phyloP scores from a whole-genome alignment of 2,797 vertebrate genomes.

The Neosilurus hyrtlii region DNA sequence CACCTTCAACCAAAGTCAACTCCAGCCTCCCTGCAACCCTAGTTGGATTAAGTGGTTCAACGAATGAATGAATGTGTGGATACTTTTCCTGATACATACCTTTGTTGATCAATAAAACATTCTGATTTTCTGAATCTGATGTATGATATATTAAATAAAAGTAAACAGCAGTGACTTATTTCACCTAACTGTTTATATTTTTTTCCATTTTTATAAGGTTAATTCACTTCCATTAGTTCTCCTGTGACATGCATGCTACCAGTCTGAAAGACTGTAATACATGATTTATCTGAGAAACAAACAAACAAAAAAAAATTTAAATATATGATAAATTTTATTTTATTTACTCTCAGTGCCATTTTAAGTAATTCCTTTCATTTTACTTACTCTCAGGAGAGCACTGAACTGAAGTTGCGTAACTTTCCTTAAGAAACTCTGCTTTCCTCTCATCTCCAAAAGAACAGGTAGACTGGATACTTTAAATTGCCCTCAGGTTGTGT shows the following conservation, averaged over 20 bases:
- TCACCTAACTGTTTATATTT: background rate
- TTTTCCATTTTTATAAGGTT: background rate
- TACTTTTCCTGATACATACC: no score
- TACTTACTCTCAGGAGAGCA: background rate
- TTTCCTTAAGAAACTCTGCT: background rate
- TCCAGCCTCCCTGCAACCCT: no score
- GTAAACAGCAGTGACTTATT: background rate
- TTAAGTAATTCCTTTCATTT: background rate
- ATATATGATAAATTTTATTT: background rate
- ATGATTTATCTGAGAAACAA: background rate
- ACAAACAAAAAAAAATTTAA: no score
- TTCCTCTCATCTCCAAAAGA: background rate
- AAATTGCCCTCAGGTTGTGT: background rate
- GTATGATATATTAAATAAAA: no score
- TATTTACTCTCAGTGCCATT: background rate
- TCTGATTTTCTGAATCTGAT: no score
- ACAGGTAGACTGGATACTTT: background rate
- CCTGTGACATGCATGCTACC: background rate
- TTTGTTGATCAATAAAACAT: no score
- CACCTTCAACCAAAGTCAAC: no score
- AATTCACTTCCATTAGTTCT: background rate
- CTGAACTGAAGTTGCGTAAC: slow-evolving; percentile 5
- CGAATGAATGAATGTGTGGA: no score
- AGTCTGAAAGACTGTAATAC: background rate
- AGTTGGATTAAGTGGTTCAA: no score